Evolutionary conservation across 2,888 invertebrate genomes (phyloP).

Genomic region (Celastrina argiolus): DNA sequence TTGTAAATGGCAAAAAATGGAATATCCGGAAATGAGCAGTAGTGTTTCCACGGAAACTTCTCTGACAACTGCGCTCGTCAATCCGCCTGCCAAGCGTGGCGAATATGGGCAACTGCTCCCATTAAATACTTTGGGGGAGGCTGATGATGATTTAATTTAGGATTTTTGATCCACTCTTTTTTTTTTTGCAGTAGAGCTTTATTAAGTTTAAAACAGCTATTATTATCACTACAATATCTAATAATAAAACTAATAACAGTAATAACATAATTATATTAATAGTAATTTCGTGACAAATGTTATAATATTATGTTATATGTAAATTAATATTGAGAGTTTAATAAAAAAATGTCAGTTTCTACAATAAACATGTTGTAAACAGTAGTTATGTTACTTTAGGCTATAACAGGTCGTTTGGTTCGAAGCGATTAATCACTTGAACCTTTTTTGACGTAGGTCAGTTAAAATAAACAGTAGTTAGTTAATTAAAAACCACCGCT

Average conservation of each 20-base stretch:
- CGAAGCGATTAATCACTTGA: neutral
- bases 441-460: neutral
- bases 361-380: neutral
- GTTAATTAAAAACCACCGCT: neutral
- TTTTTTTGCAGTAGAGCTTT: neutral
- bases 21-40: too few relatives aligned
- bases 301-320: neutral
- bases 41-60: too few relatives aligned
- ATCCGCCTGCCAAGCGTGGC: too few relatives aligned
- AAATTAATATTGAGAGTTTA: neutral
- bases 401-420: neutral
- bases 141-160: too few relatives aligned
- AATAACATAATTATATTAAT: neutral
- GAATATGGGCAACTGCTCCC: too few relatives aligned
- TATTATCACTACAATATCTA: neutral
- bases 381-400: neutral
- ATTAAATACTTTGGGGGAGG: too few relatives aligned
- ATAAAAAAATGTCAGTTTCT: neutral
- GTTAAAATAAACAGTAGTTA: slow-evolving; percentile 1
- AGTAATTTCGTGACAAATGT: neutral
- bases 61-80: too few relatives aligned
- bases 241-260: neutral
- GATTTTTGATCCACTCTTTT: too few relatives aligned
- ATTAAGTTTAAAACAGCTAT: neutral
- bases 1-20: too few relatives aligned